Conservation (phyloP, 2,797 vertebrate genomes). For the Babyrousa celebensis region DNA sequence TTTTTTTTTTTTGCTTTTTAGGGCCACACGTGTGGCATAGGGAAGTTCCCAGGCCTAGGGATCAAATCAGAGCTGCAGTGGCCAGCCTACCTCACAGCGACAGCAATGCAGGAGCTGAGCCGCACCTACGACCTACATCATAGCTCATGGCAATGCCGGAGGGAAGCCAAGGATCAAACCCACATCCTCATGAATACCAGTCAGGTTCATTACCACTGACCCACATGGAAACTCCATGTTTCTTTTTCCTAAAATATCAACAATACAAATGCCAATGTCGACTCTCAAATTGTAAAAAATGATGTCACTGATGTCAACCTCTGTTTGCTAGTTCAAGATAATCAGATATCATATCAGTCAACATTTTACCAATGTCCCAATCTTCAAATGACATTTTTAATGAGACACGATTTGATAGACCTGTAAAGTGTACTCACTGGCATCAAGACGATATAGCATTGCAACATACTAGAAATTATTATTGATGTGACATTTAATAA, state of each 20-base stretch:
- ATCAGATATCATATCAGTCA: not conserved
- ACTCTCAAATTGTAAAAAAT: not conserved
- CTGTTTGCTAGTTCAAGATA: conserved; percentile 2
- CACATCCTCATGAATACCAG: no score
- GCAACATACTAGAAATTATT: not conserved
- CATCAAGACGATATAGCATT: not conserved
- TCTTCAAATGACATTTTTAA: conserved; percentile 59
- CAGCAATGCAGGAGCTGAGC: no score
- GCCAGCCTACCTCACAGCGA: no score
- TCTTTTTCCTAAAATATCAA: not conserved
- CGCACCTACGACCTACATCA: no score
- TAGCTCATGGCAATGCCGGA: no score
- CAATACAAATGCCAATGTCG: not conserved
- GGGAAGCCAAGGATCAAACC: no score
- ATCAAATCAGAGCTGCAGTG: no score
- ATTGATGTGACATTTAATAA: not conserved
- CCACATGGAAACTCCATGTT: no score
- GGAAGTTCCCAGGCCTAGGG: no score
- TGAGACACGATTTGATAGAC: not conserved
- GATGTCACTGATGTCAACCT: not conserved
- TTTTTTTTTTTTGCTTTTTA: no score
- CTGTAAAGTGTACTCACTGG: not conserved
- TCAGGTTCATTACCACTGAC: no score
- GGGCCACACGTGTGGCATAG: no score
- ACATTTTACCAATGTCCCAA: not conserved